A percentile compares a stretch with the other conserved stretches of the same genome.
Evolutionary conservation across 2,113 vertebrate species (phyloP).

Genomic region (Ageneiosus marmoratus): DNA sequence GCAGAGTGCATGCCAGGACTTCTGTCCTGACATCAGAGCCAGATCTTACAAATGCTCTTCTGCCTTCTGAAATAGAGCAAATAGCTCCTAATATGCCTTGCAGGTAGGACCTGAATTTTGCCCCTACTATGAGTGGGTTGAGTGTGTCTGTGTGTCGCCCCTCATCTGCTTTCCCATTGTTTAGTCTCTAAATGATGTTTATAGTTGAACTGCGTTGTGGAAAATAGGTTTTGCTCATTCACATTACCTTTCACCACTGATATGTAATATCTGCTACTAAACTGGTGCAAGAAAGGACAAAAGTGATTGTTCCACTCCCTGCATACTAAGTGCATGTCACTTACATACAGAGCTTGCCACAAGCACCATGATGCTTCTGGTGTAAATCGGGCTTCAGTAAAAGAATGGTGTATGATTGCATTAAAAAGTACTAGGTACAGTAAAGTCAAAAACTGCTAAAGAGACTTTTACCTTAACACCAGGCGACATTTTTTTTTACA

Average conservation of each 20-base stretch:
- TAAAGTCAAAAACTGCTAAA: conserved; percentile 10
- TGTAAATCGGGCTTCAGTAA: neutral
- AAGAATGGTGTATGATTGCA: neutral
- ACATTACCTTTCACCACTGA: too few species aligned
- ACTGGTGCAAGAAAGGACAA: neutral
- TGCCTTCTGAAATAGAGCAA: neutral
- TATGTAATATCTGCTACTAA: too few species aligned
- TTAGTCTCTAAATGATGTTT: too few species aligned
- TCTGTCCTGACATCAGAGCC: neutral
- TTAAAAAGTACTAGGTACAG: conserved; percentile 18
- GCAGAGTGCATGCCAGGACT: neutral
- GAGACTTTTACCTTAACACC: conserved; percentile 3
- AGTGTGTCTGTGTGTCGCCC: too few species aligned
- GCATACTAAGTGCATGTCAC: neutral
- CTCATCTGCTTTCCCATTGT: too few species aligned
- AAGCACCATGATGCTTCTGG: neutral
- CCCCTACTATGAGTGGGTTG: too few species aligned
- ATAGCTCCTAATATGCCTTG: too few species aligned
- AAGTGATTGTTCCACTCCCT: neutral
- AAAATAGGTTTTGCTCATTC: too few species aligned
- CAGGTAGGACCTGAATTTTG: too few species aligned
- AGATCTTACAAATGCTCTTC: neutral
- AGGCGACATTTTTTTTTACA: conserved; percentile 54
- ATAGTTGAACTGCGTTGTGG: too few species aligned
- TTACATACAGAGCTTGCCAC: neutral